Base-by-base conservation (phyloP, 2,797 vertebrate species). In the Acestrorhynchus altus region DNA sequence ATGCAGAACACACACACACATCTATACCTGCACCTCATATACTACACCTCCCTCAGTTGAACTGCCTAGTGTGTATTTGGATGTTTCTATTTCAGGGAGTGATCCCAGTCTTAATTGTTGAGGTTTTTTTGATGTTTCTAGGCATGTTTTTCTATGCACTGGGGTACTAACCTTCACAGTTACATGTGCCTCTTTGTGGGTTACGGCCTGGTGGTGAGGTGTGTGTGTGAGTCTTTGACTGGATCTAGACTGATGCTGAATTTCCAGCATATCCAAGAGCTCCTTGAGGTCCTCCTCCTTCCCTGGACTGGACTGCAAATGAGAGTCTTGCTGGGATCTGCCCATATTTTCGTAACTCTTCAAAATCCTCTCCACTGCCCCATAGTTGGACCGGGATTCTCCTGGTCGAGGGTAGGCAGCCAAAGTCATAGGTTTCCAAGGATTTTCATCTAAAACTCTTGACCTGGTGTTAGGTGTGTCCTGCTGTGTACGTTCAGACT, bases 371-470 rank as follows among this genome's bases (percentile, higher is more conserved):
- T 98, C 96, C 79, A 98, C 93, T 54, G 97, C 96, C 13, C 97
- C 96, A 3, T 98, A 98, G 91, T 99, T 99, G 0, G 98, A 99
- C 80, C 94, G 93, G 64, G 98, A 95, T 68, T 98, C 96, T 77
- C 96, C 93, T 8, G 96, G 96, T 20, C 96, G 95, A 0, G 97
- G 97, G 78, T 96, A 95, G 5, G 95, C 95, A 13, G 96, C 98
- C 78, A 99, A 92, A 82, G 95, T 96, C 72, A 94, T 95, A 24
- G 95, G 94, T 89, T 92, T 96, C 97, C 96, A 98, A 61, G 96
- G 94, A 83, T 96, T 95, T 72, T 97, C 96, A 0, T 92, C 86
- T 89, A 85, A 87, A 85, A 92, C 85, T 84, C 95, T 87, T 86
- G 92, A 81, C 47, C 86, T 89, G 16, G 81, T 69, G 81, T 89